Evolutionary conservation across 1,140 invertebrate species (phyloP).

Genomic region (Brachionus plicatilis): DNA sequence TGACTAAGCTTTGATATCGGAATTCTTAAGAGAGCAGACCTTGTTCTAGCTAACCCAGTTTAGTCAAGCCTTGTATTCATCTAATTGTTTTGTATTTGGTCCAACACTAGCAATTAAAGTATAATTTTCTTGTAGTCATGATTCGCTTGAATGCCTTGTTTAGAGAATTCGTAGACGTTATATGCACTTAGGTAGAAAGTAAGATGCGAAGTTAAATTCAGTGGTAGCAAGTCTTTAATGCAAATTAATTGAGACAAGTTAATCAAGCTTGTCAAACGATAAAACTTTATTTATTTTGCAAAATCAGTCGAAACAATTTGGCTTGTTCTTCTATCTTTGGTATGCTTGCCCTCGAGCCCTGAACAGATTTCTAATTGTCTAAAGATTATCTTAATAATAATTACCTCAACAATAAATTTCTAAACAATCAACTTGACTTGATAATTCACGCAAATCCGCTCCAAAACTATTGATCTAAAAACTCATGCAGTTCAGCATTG

Average conservation of each 20-base stretch:
- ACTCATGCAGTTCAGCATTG: neutral
- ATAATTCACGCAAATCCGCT: neutral
- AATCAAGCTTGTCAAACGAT: slow-evolving; percentile 25
- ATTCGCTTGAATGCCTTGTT: neutral
- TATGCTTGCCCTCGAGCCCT: neutral
- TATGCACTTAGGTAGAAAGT: slow-evolving; percentile 15
- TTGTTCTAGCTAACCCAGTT: slow-evolving; percentile 6
- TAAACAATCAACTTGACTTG: neutral
- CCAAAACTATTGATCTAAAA: neutral
- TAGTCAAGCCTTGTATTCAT: slow-evolving; percentile 4
- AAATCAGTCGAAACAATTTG: slow-evolving; percentile 27
- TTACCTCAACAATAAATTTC: neutral
- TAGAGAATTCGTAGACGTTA: slow-evolving; percentile 28
- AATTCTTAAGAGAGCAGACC: slow-evolving; percentile 3
- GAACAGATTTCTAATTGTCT: neutral
- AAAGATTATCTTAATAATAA: neutral
- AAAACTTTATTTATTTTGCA: neutral
- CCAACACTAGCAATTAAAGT: slow-evolving; percentile 6
- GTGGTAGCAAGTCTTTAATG: neutral
- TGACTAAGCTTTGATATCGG: neutral
- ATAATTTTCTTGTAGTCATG: slow-evolving; percentile 3
- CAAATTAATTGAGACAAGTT: slow-evolving; percentile 22
- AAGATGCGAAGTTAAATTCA: neutral
- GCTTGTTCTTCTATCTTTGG: neutral
- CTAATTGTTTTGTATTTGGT: neutral